Percentiles rank a stretch among this genome's conserved stretches.
phyloP scores from a whole-genome alignment of 2,888 invertebrate species.

The Oscheius sp. region DNA sequence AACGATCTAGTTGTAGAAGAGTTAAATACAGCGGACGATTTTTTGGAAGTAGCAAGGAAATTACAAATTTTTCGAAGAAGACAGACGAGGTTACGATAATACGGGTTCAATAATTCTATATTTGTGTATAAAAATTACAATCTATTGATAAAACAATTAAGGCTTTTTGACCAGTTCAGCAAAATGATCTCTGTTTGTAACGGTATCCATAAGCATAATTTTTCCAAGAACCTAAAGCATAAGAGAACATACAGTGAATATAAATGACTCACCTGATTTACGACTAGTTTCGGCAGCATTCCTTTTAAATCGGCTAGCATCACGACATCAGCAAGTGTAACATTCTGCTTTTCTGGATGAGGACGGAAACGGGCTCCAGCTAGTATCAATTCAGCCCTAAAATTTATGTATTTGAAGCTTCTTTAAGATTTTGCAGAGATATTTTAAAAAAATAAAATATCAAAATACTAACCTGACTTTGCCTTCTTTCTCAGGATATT shows the following conservation, averaged over 20 bases:
- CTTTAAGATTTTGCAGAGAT: background rate
- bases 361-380: conserved; percentile 55
- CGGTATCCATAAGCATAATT: conserved; percentile 58
- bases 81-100: background rate
- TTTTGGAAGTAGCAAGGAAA: conserved; percentile 20
- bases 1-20: background rate
- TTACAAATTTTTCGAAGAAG: background rate
- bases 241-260: background rate
- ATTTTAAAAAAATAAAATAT: background rate
- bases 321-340: conserved; percentile 54
- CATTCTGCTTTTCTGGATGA: conserved; percentile 42
- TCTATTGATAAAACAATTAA: background rate
- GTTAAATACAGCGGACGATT: conserved; percentile 21
- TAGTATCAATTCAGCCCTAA: conserved; percentile 50
- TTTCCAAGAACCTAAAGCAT: conserved; percentile 45
- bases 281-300: conserved; percentile 52
- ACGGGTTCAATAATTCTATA: conserved; percentile 9
- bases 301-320: conserved; percentile 59
- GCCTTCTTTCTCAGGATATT: conserved; percentile 26
- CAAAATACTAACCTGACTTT: conserved; percentile 29
- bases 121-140: no score
- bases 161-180: conserved; percentile 30
- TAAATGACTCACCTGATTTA: conserved; percentile 46
- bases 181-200: conserved; percentile 54
- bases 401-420: background rate